phyloP scores from a whole-genome alignment of 2,888 invertebrate genomes.

The Calameuta idolon region DNA sequence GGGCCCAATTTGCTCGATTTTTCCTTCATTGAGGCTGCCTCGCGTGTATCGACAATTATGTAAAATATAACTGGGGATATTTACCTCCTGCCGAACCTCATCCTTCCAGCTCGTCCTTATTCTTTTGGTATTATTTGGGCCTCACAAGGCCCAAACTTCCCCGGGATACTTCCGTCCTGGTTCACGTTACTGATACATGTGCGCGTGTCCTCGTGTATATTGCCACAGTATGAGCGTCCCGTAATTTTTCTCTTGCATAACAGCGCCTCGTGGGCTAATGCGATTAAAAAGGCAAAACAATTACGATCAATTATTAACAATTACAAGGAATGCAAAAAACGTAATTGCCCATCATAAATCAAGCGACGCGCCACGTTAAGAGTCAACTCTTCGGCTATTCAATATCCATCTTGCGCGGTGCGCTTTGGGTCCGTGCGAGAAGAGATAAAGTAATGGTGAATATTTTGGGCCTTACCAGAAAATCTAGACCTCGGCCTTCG shows the following conservation, averaged over 20 bases:
- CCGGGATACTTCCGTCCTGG: neutral
- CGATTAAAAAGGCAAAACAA: constrained; percentile 62
- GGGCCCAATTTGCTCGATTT: neutral
- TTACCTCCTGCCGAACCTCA: neutral
- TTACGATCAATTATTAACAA: constrained; percentile 64
- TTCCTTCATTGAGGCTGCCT: constrained; percentile 44
- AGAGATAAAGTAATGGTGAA: neutral
- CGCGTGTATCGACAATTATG: constrained; percentile 44
- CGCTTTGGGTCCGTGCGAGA: neutral
- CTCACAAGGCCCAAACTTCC: neutral
- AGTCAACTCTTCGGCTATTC: neutral
- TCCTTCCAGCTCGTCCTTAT: neutral
- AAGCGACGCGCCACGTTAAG: constrained; percentile 32
- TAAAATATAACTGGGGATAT: constrained; percentile 27
- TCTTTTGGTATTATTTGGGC: neutral
- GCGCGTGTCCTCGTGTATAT: neutral
- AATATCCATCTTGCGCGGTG: neutral
- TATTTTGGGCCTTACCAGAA: neutral
- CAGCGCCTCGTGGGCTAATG: constrained; percentile 45
- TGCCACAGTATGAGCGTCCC: neutral
- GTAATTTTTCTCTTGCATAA: constrained; percentile 47
- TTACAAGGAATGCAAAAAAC: constrained; percentile 59
- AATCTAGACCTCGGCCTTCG: neutral
- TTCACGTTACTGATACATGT: neutral
- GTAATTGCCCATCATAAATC: constrained; percentile 63